These are phyloP conservation scores for Pollenia amentaria DNA, from an alignment of 2,888 invertebrate species.

Conservation along the genomic window DNA sequence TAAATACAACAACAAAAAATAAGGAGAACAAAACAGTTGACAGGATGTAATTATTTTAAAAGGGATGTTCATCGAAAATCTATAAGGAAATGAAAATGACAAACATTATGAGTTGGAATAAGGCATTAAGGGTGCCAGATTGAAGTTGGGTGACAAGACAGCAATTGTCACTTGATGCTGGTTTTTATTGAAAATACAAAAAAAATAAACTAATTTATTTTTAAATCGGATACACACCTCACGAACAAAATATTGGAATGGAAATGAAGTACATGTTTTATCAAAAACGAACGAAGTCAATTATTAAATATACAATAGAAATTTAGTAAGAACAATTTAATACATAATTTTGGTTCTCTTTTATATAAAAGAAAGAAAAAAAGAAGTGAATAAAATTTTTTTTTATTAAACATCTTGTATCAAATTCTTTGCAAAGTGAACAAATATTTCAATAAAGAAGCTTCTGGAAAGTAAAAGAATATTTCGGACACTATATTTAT, in stretches of 20 bases:
- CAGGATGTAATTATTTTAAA: constrained; percentile 68
- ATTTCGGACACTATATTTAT: no score
- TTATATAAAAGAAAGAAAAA: no score
- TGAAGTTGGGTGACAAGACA: background rate
- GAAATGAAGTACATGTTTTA: background rate
- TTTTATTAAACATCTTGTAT: no score
- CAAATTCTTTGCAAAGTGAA: no score
- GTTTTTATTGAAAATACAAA: background rate
- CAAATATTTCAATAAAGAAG: no score
- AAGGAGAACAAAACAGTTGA: constrained; percentile 34
- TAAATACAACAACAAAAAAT: background rate
- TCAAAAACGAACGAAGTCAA: background rate
- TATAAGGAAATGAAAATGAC: constrained; percentile 55
- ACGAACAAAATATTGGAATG: background rate
- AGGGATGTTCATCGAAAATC: constrained; percentile 58
- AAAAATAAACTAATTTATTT: constrained; percentile 16
- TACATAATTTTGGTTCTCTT: no score
- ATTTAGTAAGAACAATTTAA: background rate
- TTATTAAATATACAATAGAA: background rate
- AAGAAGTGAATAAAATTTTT: no score
- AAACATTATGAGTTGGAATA: background rate
- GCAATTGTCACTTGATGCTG: background rate
- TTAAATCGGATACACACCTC: background rate
- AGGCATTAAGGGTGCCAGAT: background rate
- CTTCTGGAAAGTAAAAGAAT: no score